phyloP scores from a whole-genome alignment of 2,888 invertebrate species.

The Apamea epomidion region DNA sequence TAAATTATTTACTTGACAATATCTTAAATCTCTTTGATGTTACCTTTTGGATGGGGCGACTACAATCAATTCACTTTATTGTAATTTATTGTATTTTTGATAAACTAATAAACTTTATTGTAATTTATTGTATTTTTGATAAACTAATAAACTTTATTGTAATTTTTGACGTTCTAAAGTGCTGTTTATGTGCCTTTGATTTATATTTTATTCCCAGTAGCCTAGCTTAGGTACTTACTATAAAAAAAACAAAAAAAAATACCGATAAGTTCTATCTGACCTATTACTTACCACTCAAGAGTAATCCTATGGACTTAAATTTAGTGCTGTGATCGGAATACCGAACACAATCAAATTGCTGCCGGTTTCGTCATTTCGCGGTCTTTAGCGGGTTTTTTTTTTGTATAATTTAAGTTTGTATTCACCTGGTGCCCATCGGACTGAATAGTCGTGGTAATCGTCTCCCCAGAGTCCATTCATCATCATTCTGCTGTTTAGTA shows the following conservation, averaged over 20 bases:
- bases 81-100: no score
- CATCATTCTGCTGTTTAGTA: conserved; percentile 72
- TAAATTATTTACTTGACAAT: no score
- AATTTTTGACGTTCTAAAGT: no score
- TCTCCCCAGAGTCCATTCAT: conserved; percentile 85
- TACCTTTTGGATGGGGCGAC: no score
- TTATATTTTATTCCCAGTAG: background rate
- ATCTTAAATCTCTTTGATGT: no score
- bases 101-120: no score
- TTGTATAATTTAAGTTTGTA: background rate
- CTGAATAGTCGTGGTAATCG: conserved; percentile 91
- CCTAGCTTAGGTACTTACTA: background rate
- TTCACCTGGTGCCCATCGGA: conserved; percentile 92
- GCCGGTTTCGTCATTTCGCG: background rate
- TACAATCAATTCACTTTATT: no score
- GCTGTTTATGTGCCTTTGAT: background rate
- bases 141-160: no score
- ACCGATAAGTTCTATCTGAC: background rate
- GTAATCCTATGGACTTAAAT: background rate
- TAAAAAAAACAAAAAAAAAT: background rate
- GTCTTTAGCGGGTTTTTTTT: background rate
- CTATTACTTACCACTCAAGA: background rate
- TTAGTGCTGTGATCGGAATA: background rate
- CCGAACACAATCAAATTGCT: background rate
- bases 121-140: no score